phyloP scores from a whole-genome alignment of 2,888 invertebrate genomes.

The Mystacides longicornis region DNA sequence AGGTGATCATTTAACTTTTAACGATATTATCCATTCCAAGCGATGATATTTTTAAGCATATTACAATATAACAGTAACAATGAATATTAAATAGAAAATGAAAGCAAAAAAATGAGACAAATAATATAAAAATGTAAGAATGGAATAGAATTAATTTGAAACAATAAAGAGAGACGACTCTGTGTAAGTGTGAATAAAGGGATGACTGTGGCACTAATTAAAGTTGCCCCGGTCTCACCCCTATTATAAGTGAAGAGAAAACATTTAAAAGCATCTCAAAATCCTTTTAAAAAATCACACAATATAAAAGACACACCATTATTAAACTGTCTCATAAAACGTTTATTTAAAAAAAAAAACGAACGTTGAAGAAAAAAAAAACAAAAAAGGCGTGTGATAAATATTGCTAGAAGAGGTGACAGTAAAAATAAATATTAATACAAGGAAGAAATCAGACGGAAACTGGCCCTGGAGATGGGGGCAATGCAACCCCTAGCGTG shows the following conservation, averaged over 20 bases:
- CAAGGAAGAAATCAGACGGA: background rate
- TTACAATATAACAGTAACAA: too few species aligned
- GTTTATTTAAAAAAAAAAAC: background rate
- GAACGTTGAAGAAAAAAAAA: too few species aligned
- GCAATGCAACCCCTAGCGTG: too few species aligned
- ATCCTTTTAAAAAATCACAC: background rate
- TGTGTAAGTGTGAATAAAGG: too few species aligned
- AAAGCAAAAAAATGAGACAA: too few species aligned
- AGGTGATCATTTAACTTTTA: too few species aligned
- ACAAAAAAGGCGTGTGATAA: background rate
- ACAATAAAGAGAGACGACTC: too few species aligned
- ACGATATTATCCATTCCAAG: too few species aligned
- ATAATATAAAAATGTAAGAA: too few species aligned
- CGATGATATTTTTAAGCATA: too few species aligned
- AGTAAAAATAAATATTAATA: background rate
- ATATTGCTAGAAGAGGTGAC: background rate
- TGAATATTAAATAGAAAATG: too few species aligned
- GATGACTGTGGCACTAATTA: background rate
- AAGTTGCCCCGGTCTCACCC: background rate
- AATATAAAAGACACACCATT: background rate
- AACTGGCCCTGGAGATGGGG: background rate
- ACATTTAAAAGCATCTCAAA: constrained; percentile 1
- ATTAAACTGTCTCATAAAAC: constrained; percentile 2
- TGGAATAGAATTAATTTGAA: too few species aligned
- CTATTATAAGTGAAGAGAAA: background rate